A percentile compares a stretch with the other conserved stretches of the same genome.
These are phyloP conservation scores for Alca torda DNA, from an alignment of 2,797 vertebrate species.

Conservation along the genomic window DNA sequence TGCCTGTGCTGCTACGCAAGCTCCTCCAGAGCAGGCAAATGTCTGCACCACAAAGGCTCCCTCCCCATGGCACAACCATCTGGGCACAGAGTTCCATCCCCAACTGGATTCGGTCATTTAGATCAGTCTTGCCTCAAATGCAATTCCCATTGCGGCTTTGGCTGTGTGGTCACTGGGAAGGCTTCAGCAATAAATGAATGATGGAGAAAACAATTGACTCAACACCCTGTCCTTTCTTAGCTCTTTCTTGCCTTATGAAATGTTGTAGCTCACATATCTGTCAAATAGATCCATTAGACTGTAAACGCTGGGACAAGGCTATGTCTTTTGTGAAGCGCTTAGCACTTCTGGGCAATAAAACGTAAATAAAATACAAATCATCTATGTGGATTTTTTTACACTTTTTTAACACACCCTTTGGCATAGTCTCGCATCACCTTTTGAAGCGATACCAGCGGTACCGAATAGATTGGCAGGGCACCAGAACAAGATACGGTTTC, in stretches of 20 bases:
- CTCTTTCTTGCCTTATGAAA: constrained; percentile 24
- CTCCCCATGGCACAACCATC: neutral
- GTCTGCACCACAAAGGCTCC: neutral
- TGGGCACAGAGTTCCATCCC: neutral
- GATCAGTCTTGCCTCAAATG: neutral
- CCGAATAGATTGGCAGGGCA: neutral
- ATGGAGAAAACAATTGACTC: neutral
- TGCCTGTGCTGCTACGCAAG: neutral
- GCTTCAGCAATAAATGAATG: neutral
- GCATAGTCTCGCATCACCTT: neutral
- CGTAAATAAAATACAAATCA: constrained; percentile 10
- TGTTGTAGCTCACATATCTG: constrained; percentile 16
- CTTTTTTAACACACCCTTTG: neutral
- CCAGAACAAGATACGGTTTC: neutral
- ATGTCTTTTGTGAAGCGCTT: neutral
- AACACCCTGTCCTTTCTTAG: neutral
- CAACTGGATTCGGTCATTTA: neutral
- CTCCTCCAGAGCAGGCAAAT: neutral
- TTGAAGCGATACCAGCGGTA: neutral
- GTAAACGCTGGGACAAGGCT: constrained; percentile 1
- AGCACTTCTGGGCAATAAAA: neutral
- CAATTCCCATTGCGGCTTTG: neutral
- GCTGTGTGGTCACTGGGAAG: neutral
- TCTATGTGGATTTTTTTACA: neutral
- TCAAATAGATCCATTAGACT: neutral